These are phyloP conservation scores for Oenanthe oenanthe DNA, from an alignment of 2,113 vertebrate species.

Conservation along the genomic window DNA sequence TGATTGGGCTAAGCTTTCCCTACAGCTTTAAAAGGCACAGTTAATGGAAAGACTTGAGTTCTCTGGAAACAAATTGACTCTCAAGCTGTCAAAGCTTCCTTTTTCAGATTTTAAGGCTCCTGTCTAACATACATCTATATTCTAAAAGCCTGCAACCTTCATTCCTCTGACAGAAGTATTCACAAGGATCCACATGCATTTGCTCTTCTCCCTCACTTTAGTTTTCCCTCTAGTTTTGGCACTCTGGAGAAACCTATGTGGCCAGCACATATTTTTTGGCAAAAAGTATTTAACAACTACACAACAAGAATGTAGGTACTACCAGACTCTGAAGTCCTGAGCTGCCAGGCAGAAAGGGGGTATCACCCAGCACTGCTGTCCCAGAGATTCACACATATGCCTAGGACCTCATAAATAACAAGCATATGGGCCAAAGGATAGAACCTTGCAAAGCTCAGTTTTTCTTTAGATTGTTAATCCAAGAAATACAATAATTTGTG, in stretches of 20 bases:
- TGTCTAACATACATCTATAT: not conserved
- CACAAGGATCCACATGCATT: not conserved
- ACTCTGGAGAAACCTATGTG: not conserved
- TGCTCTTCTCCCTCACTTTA: not conserved
- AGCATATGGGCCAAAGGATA: not conserved
- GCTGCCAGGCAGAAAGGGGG: not conserved
- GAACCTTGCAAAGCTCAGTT: not conserved
- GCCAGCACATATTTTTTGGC: not conserved
- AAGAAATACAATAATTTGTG: not conserved
- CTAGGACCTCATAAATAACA: not conserved
- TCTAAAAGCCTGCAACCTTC: not conserved
- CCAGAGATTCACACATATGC: not conserved
- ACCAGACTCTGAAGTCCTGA: not conserved
- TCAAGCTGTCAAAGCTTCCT: not conserved
- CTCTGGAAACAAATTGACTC: not conserved
- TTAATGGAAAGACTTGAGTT: not conserved
- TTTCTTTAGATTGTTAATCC: not conserved
- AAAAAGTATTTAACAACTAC: not conserved
- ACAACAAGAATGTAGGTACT: not conserved
- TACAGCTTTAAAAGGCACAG: not conserved
- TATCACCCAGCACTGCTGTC: not conserved
- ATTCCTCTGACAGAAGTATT: not conserved
- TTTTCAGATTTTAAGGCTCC: not conserved
- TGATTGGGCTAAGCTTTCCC: not conserved
- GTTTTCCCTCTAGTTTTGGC: not conserved